Evolutionary conservation across 2,888 invertebrate genomes (phyloP), one percentile per base, ranked within the genome.

Genomic region (Cetonia aurata): DNA sequence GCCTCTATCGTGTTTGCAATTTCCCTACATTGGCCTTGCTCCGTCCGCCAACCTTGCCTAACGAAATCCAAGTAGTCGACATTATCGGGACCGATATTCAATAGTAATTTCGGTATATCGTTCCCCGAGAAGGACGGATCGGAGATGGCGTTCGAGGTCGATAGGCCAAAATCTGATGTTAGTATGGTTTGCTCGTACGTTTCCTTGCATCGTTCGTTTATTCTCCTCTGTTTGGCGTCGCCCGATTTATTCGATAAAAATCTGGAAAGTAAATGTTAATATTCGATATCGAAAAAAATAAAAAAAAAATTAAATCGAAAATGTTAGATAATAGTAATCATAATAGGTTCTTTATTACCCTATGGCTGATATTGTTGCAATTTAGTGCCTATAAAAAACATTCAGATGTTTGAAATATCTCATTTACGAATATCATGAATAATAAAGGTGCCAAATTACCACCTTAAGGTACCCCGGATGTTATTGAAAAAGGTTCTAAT

Each of bases 21-120:
- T 41, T 84, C 77, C 42, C 83, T 81, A 70, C 82, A 79, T 42
- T 86, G 82, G 0, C 87, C 86, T 37, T 87, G 87, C 50, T 89
- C 83, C 46, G 89, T 83, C 73, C 84, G 85, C 89, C 91, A 92
- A 31, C 92, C 93, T 81, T 92, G 90, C 0, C 85, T 83, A 0
- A 93, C 87, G 82, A 92, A 92, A 72, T 89, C 88, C 6, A 86
- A 80, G 75, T 92, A 92, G 69, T 87, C 86, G 25, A 91, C 85
- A 31, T 83, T 79, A 15, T 81, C 84, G 59, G 90, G 91, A 59
- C 91, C 91, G 62, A 91, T 80, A 77, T 86, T 85, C 56, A 92
- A 79, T 75, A 86, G 86, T 53, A 93, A 81, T 67, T 88, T 86
- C 17, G 90, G 87, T 9, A 85, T 77, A 12, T 85, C 81, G 53